Conservation (phyloP, 2,888 invertebrate genomes). For the Rosalia funebris region DNA sequence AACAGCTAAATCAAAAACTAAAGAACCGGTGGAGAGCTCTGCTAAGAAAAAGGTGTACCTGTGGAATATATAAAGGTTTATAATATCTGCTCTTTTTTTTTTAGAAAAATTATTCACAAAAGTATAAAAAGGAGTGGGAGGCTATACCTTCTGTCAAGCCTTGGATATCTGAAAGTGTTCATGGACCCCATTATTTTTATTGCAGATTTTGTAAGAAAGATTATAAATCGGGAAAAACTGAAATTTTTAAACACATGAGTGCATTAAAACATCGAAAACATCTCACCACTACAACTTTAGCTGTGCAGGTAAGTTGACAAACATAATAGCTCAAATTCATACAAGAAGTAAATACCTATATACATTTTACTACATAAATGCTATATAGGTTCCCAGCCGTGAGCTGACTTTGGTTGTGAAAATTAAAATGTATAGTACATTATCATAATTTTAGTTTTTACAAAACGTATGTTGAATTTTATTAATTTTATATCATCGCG, state of each 20-base stretch:
- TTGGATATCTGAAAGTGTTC: slow-evolving; percentile 59
- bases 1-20: slow-evolving; percentile 21
- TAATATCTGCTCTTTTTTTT: slow-evolving; percentile 24
- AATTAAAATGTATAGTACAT: too few species aligned
- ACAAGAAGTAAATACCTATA: too few species aligned
- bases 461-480: too few species aligned
- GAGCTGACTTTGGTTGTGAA: too few species aligned
- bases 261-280: slow-evolving; percentile 58
- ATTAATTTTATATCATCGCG: slow-evolving; percentile 21
- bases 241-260: slow-evolving; percentile 60
- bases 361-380: too few species aligned
- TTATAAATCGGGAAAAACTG: slow-evolving; percentile 59
- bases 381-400: too few species aligned
- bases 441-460: too few species aligned
- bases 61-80: background rate
- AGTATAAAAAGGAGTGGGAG: slow-evolving; percentile 62
- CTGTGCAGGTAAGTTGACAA: slow-evolving; percentile 43
- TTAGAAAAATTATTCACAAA: slow-evolving; percentile 54
- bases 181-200: slow-evolving; percentile 59
- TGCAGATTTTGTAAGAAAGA: slow-evolving; percentile 61
- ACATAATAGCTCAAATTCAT: too few species aligned
- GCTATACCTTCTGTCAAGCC: slow-evolving; percentile 58
- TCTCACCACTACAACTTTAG: slow-evolving; percentile 41
- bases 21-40: slow-evolving; percentile 30
- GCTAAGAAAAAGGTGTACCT: slow-evolving; percentile 42